Percentiles rank a stretch among this genome's conserved stretches.
Evolutionary conservation across 1,140 invertebrate genomes (phyloP).

Genomic region (Drosophila micromelanica): DNA sequence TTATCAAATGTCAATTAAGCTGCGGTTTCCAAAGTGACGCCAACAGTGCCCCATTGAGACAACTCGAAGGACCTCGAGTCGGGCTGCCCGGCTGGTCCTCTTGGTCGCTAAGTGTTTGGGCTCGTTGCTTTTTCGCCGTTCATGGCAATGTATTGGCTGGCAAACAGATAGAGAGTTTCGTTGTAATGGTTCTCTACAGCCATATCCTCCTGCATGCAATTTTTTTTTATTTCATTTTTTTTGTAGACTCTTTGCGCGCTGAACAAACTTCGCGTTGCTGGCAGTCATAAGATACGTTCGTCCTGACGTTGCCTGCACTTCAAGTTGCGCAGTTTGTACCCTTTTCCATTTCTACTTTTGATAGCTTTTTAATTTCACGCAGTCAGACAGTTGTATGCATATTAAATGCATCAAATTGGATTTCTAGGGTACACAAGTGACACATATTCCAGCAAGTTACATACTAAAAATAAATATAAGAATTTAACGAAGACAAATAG

Average conservation of each 20-base stretch:
- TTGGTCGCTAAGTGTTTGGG: constrained; percentile 3
- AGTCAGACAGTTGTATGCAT: constrained; percentile 54
- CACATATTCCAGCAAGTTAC: too few relatives aligned
- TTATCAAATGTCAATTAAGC: constrained; percentile 78
- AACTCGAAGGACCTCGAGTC: not conserved
- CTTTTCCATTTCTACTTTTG: constrained; percentile 41
- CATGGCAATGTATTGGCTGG: constrained; percentile 7
- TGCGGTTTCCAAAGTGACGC: constrained; percentile 62
- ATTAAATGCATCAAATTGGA: constrained; percentile 29
- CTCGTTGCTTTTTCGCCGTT: not conserved
- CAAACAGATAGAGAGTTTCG: constrained; percentile 1
- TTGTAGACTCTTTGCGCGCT: constrained; percentile 40
- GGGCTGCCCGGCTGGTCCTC: not conserved
- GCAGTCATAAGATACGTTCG: constrained; percentile 53
- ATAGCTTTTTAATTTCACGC: constrained; percentile 57
- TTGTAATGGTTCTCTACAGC: not conserved
- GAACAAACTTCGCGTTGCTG: constrained; percentile 54
- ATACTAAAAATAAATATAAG: too few relatives aligned
- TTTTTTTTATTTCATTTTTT: constrained; percentile 59
- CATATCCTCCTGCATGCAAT: constrained; percentile 58
- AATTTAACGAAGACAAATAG: too few relatives aligned
- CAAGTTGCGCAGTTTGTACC: constrained; percentile 38
- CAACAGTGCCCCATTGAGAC: not conserved
- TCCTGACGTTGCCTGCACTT: constrained; percentile 42
- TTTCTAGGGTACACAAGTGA: too few relatives aligned